phyloP scores from a whole-genome alignment of 2,888 invertebrate species.

The Abrostola tripartita region DNA sequence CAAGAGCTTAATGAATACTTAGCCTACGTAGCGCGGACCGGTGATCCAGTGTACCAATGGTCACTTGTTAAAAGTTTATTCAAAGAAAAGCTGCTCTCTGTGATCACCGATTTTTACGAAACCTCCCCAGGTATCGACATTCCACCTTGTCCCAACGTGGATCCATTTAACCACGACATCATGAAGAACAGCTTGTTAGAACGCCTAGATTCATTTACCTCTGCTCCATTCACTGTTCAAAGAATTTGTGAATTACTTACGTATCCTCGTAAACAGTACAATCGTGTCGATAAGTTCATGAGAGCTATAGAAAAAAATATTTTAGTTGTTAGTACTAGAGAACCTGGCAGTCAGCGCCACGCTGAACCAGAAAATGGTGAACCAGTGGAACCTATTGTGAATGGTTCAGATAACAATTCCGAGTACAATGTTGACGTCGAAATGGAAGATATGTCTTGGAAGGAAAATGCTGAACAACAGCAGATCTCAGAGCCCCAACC shows the following conservation, averaged over 20 bases:
- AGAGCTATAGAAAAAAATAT: conserved; percentile 98
- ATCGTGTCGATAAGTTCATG: conserved; percentile 98
- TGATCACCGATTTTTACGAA: conserved; percentile 96
- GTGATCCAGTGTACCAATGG: conserved; percentile 98
- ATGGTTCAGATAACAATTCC: conserved; percentile 88
- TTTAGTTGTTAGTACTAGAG: conserved; percentile 93
- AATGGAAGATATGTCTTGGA: conserved; percentile 87
- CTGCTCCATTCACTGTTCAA: conserved; percentile 98
- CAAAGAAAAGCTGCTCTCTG: conserved; percentile 94
- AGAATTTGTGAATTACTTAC: conserved; percentile 97
- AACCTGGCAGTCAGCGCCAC: conserved; percentile 89
- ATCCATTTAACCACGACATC: conserved; percentile 95
- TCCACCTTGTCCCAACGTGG: conserved; percentile 96
- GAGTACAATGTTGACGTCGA: conserved; percentile 87
- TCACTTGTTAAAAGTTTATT: conserved; percentile 95
- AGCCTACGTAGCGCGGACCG: conserved; percentile 96
- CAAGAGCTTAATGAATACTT: conserved; percentile 96
- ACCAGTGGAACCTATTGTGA: conserved; percentile 88
- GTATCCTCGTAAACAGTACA: conserved; percentile 97
- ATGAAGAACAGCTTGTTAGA: conserved; percentile 95
- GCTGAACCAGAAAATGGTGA: conserved; percentile 91
- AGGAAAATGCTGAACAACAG: conserved; percentile 75
- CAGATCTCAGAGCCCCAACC: conserved; percentile 77
- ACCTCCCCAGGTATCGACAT: conserved; percentile 93
- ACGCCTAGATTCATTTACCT: conserved; percentile 93